These are phyloP conservation scores for Urosaurus nigricauda DNA, from an alignment of 2,797 vertebrate species.

Conservation along the genomic window DNA sequence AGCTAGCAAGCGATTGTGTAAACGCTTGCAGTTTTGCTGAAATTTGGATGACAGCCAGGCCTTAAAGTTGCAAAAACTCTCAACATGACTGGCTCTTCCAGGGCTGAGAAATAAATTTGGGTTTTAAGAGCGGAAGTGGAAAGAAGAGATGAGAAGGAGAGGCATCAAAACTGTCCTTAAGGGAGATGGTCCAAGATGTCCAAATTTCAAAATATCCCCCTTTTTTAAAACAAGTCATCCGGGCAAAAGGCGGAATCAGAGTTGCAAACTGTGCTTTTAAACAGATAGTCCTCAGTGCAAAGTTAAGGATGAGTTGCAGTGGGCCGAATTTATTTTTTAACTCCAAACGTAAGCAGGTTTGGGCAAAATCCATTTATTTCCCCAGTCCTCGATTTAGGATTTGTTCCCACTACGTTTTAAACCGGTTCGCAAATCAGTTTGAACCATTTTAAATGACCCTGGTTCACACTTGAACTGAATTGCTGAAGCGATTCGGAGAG, in stretches of 20 bases:
- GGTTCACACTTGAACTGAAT: too few species aligned
- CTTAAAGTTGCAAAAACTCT: background rate
- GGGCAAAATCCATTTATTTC: background rate
- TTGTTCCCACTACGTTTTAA: too few species aligned
- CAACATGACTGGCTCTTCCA: background rate
- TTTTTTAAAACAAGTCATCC: background rate
- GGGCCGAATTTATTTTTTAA: too few species aligned
- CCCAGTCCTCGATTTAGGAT: background rate
- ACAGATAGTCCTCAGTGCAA: too few species aligned
- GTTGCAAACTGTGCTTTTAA: background rate
- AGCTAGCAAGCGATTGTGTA: background rate
- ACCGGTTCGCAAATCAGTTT: too few species aligned
- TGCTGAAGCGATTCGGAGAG: too few species aligned
- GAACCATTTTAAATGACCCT: too few species aligned
- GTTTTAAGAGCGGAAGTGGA: conserved; percentile 9
- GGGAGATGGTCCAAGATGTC: background rate
- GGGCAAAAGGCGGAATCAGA: too few species aligned
- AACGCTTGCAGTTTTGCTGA: background rate
- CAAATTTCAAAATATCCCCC: background rate
- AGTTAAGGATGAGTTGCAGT: background rate
- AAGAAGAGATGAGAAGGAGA: background rate
- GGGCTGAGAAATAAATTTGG: background rate
- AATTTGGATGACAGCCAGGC: background rate
- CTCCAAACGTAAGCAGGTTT: too few species aligned
- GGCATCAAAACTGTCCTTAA: background rate